Conservation (phyloP, 2,888 invertebrate species). For the Troides aeacus region DNA sequence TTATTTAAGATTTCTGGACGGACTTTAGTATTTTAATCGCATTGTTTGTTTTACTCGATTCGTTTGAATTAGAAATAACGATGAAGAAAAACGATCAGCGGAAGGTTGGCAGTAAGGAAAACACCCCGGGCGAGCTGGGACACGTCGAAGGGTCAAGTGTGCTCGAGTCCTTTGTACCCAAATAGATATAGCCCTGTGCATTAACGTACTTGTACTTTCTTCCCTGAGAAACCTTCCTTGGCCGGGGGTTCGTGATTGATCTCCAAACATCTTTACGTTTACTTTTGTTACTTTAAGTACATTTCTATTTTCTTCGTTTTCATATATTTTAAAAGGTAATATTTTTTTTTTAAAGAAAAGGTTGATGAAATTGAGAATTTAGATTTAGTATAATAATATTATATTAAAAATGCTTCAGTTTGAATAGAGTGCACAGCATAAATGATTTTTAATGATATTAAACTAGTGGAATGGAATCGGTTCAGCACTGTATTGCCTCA, state of each 20-base stretch:
- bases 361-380: too few species aligned
- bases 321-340: neutral
- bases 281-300: neutral
- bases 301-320: neutral
- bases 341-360: neutral
- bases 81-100: conserved; percentile 37
- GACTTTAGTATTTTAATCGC: conserved; percentile 7
- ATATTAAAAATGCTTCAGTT: too few species aligned
- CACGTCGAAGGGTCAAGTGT: conserved; percentile 64
- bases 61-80: conserved; percentile 38
- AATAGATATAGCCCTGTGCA: conserved; percentile 70
- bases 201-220: conserved; percentile 65
- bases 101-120: conserved; percentile 31
- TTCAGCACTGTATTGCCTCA: too few species aligned
- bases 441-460: too few species aligned
- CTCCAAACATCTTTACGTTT: conserved; percentile 2
- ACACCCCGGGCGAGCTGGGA: conserved; percentile 40
- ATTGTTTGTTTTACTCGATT: conserved; percentile 33
- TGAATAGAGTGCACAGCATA: too few species aligned
- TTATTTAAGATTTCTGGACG: too few species aligned
- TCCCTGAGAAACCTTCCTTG: conserved; percentile 41
- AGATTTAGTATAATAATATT: too few species aligned
- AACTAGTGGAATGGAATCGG: too few species aligned
- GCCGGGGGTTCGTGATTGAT: conserved; percentile 9
- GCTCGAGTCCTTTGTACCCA: conserved; percentile 64